phyloP scores from a whole-genome alignment of 37 sponge, comb jelly and placozoan species.

The Halichondria panicea region DNA sequence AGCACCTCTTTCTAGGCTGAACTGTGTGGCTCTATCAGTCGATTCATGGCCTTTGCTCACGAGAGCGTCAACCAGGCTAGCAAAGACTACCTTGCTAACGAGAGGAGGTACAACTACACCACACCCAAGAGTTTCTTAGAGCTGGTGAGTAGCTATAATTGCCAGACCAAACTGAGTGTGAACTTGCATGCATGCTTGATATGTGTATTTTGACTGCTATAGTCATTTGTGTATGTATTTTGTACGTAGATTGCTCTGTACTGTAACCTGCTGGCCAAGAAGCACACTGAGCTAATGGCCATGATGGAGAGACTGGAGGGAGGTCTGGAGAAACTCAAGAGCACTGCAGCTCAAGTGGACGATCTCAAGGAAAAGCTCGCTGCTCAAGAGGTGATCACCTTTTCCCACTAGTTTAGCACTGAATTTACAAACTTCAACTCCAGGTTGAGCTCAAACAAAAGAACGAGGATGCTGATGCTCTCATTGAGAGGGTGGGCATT shows the following conservation, averaged over 20 bases:
- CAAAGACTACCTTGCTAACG: conserved; percentile 87
- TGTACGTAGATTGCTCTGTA: conserved; percentile 84
- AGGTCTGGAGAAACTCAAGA: conserved; percentile 94
- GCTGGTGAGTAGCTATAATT: conserved; percentile 39
- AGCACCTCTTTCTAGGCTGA: conserved; percentile 40
- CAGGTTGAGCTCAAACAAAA: conserved; percentile 92
- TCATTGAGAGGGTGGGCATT: conserved; percentile 94
- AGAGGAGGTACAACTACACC: conserved; percentile 98
- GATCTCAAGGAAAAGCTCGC: conserved; percentile 96
- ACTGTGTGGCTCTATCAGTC: conserved; percentile 71
- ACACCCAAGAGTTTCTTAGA: conserved; percentile 99
- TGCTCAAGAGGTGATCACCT: conserved; percentile 82
- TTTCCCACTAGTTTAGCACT: not conserved
- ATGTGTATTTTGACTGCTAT: not conserved
- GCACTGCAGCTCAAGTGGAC: conserved; percentile 89
- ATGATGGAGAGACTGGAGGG: conserved; percentile 96
- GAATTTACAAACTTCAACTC: not conserved
- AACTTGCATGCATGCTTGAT: not conserved
- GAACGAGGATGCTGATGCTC: conserved; percentile 98
- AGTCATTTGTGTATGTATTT: not conserved
- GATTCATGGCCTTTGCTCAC: conserved; percentile 97
- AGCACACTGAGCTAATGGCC: conserved; percentile 74
- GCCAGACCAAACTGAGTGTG: not conserved
- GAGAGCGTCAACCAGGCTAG: conserved; percentile 89
- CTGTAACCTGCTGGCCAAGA: conserved; percentile 75